Percentiles rank a stretch among this genome's conserved stretches.
Conservation (phyloP, 2,797 vertebrate species). For the Aeoliscus strigatus region DNA sequence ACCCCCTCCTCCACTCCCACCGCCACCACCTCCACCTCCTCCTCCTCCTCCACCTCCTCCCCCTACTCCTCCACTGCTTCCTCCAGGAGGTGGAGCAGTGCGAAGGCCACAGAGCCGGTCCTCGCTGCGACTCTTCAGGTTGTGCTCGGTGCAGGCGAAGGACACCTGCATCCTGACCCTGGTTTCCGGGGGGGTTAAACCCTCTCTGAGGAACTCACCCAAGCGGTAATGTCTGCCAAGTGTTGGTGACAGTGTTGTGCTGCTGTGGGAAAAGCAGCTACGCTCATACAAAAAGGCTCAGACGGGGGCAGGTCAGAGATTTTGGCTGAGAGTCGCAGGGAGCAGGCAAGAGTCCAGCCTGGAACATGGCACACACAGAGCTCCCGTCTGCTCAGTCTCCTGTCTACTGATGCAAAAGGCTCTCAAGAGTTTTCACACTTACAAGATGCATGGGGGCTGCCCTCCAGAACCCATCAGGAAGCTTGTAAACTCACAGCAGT, state of each 20-base stretch:
- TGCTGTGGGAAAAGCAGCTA: slow-evolving; percentile 24
- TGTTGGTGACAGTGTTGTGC: slow-evolving; percentile 23
- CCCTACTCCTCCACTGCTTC: slow-evolving; percentile 69
- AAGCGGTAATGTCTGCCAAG: slow-evolving; percentile 35
- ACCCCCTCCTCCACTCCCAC: slow-evolving; percentile 48
- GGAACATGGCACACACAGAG: slow-evolving; percentile 68
- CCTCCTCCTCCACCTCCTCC: slow-evolving; percentile 55
- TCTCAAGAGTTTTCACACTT: slow-evolving; percentile 53
- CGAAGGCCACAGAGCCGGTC: slow-evolving; percentile 79
- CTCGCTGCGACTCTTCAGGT: slow-evolving; percentile 81
- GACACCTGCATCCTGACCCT: slow-evolving; percentile 78
- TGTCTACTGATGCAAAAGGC: slow-evolving; percentile 48
- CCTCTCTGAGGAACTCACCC: too few species aligned
- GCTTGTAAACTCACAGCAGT: slow-evolving; percentile 52
- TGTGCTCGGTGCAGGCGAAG: slow-evolving; percentile 82
- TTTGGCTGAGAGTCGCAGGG: slow-evolving; percentile 52
- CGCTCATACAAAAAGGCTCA: slow-evolving; percentile 47
- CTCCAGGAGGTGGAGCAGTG: slow-evolving; percentile 75
- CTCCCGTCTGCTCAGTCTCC: slow-evolving; percentile 62
- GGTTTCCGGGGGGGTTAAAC: slow-evolving; percentile 25
- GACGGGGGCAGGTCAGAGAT: slow-evolving; percentile 59
- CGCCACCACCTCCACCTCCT: slow-evolving; percentile 31
- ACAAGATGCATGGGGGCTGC: slow-evolving; percentile 56
- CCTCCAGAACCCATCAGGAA: slow-evolving; percentile 51
- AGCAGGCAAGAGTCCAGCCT: slow-evolving; percentile 64